phyloP scores from a whole-genome alignment of 2,888 invertebrate species.

The Nycteola revayana region DNA sequence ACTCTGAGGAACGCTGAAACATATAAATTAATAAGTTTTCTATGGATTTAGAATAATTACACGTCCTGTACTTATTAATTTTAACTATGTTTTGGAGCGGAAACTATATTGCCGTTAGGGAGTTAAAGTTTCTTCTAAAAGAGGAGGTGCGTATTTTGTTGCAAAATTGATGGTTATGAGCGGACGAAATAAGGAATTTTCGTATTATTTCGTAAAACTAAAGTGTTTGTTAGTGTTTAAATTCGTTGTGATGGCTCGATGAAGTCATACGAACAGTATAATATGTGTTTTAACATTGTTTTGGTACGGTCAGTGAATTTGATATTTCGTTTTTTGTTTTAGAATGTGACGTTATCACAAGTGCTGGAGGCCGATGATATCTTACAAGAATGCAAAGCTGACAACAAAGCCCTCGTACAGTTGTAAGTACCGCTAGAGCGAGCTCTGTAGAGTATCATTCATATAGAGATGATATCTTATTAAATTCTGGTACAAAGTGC shows the following conservation, averaged over 20 bases:
- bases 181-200: slow-evolving; percentile 38
- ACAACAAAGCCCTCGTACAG: slow-evolving; percentile 94
- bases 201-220: slow-evolving; percentile 33
- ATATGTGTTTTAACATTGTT: slow-evolving; percentile 5
- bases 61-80: slow-evolving; percentile 65
- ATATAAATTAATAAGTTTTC: slow-evolving; percentile 61
- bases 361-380: slow-evolving; percentile 97
- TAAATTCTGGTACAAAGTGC: no score
- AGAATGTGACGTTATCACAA: slow-evolving; percentile 95
- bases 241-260: slow-evolving; percentile 3
- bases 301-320: slow-evolving; percentile 14
- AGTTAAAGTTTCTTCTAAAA: slow-evolving; percentile 89
- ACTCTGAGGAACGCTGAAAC: slow-evolving; percentile 58
- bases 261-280: slow-evolving; percentile 7
- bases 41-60: slow-evolving; percentile 71
- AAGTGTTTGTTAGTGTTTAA: slow-evolving; percentile 17
- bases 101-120: slow-evolving; percentile 86
- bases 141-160: slow-evolving; percentile 86
- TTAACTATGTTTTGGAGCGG: slow-evolving; percentile 92
- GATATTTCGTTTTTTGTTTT: slow-evolving; percentile 57
- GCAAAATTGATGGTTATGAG: slow-evolving; percentile 69
- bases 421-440: slow-evolving; percentile 90
- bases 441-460: no score
- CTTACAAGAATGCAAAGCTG: slow-evolving; percentile 96
- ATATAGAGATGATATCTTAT: no score